Evolutionary conservation across 2,888 invertebrate species (phyloP).

Genomic region (Chironomus tentans): DNA sequence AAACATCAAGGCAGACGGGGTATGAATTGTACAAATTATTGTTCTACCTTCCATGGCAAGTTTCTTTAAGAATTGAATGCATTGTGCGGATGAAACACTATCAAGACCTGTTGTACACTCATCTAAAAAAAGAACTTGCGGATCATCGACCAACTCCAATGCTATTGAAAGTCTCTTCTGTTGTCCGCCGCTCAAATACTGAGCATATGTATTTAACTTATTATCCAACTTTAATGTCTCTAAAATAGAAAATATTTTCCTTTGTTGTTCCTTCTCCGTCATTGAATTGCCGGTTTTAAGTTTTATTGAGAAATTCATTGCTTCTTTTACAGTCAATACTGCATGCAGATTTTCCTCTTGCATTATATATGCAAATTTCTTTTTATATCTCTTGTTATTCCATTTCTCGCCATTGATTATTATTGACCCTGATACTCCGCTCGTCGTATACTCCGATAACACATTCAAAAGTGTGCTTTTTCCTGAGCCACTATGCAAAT

Average conservation of each 20-base stretch:
- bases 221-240: not conserved
- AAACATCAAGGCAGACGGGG: constrained; percentile 77
- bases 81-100: constrained; percentile 73
- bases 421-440: constrained; percentile 53
- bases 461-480: constrained; percentile 79
- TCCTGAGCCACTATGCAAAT: constrained; percentile 63
- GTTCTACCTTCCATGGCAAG: constrained; percentile 77
- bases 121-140: not conserved
- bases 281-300: constrained; percentile 75
- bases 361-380: constrained; percentile 80
- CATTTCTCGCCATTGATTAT: constrained; percentile 60
- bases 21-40: constrained; percentile 82
- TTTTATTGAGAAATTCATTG: constrained; percentile 77
- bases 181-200: constrained; percentile 33
- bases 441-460: constrained; percentile 59
- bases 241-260: not conserved
- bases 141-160: constrained; percentile 10
- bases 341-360: constrained; percentile 77
- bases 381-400: constrained; percentile 57
- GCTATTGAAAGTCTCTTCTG: not conserved
- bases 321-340: constrained; percentile 73
- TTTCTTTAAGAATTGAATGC: constrained; percentile 67
- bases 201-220: not conserved
- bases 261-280: constrained; percentile 39
- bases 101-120: constrained; percentile 51